Base-by-base conservation (phyloP, 2,888 invertebrate species). In the Notodonta dromedarius region DNA sequence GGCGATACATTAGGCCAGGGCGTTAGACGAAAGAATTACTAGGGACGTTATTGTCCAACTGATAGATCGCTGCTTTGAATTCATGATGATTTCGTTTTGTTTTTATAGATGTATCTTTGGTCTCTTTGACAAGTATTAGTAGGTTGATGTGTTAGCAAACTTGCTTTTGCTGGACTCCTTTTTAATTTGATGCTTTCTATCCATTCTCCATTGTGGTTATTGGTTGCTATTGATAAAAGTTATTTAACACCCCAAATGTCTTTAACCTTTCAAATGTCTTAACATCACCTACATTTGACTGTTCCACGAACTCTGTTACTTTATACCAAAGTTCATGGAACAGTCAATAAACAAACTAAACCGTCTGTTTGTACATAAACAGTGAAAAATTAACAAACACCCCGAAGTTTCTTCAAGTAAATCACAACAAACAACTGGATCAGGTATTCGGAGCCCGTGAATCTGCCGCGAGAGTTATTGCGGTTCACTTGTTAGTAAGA, bases 381-480 rank as follows among this genome's bases (percentile, higher is more conserved):
- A 39, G 39, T 39, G 14, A 54, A 54, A 35, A 54, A 39, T 54
- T 54, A 52, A 52, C 32, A 52, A 16, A 5, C 24, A 35, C 6
- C 50, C 16, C 6, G 12, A 52, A 50, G 14, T 32, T 52, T 24
- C 6, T 58, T 69, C 63, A 67, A 67, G 72, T 74, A 76, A 79
- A 76, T 74, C 69, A 72, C 71, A 76, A 77, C 82, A 78, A 80
- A 79, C 73, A 79, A 77, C 82, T 77, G 81, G 86, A 85, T 80
- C 77, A 82, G 69, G 79, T 79, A 82, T 87, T 86, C 80, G 84
- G 78, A 82, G 84, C 84, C 84, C 85, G 83, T 87, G 88, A 88
- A 88, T 85, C 83, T 80, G 77, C 70, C 69, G 64, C 57, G 70
- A 83, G 87, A 89, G 74, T 87, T 89, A 89, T 89, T 84, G 83